Conservation (phyloP, 2,888 invertebrate species). For the Acleris cristana region DNA sequence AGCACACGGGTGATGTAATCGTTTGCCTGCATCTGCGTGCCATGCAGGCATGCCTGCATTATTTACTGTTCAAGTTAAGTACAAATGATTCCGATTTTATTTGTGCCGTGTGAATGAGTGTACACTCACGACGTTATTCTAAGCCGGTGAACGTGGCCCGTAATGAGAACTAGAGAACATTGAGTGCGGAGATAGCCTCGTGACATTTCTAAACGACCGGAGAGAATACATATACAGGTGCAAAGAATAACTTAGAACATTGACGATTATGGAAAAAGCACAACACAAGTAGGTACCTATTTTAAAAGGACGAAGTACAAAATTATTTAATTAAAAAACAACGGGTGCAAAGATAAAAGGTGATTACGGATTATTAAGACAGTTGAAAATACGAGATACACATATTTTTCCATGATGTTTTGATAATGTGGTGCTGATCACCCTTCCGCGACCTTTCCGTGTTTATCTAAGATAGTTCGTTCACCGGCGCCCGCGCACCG, state of each 20-base stretch:
- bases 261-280: no score
- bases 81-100: conserved; percentile 13
- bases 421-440: conserved; percentile 9
- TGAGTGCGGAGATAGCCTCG: no score
- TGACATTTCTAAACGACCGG: no score
- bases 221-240: no score
- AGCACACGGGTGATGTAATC: conserved; percentile 23
- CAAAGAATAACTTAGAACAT: no score
- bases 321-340: no score
- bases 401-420: conserved; percentile 9
- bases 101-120: conserved; percentile 9
- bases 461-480: conserved; percentile 55
- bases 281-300: no score
- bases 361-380: no score
- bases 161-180: no score
- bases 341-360: no score
- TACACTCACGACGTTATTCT: conserved; percentile 9
- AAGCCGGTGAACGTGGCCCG: background rate
- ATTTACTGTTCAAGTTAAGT: conserved; percentile 11
- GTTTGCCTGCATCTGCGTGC: conserved; percentile 5
- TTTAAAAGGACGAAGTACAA: no score
- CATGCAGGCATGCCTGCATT: background rate
- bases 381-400: background rate
- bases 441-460: conserved; percentile 54
- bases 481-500: conserved; percentile 48